These are phyloP conservation scores for Trialeurodes vaporariorum DNA, from an alignment of 1,140 invertebrate species.

Conservation along the genomic window DNA sequence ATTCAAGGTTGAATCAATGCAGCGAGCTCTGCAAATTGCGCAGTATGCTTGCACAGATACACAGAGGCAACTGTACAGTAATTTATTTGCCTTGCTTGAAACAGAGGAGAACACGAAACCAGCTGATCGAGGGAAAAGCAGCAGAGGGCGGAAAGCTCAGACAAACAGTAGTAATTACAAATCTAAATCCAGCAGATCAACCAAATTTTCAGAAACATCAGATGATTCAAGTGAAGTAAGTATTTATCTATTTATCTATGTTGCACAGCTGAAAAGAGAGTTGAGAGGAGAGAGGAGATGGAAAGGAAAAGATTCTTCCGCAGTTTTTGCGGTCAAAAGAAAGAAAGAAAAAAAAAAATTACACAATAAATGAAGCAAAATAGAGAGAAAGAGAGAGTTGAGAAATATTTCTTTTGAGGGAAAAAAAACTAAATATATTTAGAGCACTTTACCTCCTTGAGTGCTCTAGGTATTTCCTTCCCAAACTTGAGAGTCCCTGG, in stretches of 20 bases:
- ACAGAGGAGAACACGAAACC: constrained; percentile 27
- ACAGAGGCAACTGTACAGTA: constrained; percentile 77
- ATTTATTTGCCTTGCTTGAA: constrained; percentile 81
- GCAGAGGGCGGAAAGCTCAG: constrained; percentile 36
- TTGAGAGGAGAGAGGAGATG: too few relatives aligned
- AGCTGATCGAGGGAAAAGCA: constrained; percentile 28
- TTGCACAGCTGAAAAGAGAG: too few relatives aligned
- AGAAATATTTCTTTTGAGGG: too few relatives aligned
- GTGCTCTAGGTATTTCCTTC: too few relatives aligned
- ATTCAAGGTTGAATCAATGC: constrained; percentile 72
- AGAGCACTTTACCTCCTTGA: too few relatives aligned
- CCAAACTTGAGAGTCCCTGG: too few relatives aligned
- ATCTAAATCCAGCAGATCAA: constrained; percentile 38
- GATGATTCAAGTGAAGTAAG: constrained; percentile 67
- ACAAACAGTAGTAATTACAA: constrained; percentile 35
- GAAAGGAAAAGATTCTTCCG: too few relatives aligned
- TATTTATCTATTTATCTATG: constrained; percentile 22
- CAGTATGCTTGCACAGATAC: constrained; percentile 61
- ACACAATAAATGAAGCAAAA: too few relatives aligned
- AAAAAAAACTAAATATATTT: too few relatives aligned
- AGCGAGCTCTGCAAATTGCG: constrained; percentile 70
- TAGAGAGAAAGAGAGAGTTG: too few relatives aligned
- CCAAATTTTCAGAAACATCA: constrained; percentile 49
- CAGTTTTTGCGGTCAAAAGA: too few relatives aligned
- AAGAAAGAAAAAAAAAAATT: too few relatives aligned